Evolutionary conservation across 1,140 invertebrate species (phyloP).

Genomic region (Drosophila lacteicornis): DNA sequence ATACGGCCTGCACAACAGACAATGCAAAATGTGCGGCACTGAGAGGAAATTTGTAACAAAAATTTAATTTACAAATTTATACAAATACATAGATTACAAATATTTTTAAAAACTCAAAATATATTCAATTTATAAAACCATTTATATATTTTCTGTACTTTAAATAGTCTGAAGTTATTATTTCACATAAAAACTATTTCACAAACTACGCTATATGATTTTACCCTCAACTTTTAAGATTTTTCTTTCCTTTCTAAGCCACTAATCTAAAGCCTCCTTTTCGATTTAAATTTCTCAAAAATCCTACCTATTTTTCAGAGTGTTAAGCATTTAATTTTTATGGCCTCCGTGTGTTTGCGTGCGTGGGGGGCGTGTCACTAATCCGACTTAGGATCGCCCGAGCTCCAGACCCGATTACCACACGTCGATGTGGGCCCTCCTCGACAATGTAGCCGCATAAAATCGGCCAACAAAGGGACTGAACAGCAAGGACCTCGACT

Average conservation of each 20-base stretch:
- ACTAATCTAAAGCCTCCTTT: neutral
- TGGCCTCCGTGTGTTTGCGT: constrained; percentile 25
- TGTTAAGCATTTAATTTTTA: constrained; percentile 36
- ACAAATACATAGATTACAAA: too few relatives aligned
- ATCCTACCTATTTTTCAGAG: neutral
- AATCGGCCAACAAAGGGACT: constrained; percentile 33
- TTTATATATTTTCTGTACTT: too few relatives aligned
- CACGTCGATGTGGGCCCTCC: constrained; percentile 44
- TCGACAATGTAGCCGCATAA: constrained; percentile 45
- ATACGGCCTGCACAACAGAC: constrained; percentile 21
- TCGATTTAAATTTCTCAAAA: neutral
- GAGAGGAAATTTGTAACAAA: neutral
- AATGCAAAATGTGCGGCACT: constrained; percentile 21
- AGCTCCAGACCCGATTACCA: constrained; percentile 44
- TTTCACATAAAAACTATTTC: too few relatives aligned
- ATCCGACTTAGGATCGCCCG: constrained; percentile 47
- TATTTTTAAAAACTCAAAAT: too few relatives aligned
- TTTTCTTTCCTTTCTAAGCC: too few relatives aligned
- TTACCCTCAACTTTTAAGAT: too few relatives aligned
- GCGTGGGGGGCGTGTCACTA: constrained; percentile 45
- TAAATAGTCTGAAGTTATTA: too few relatives aligned
- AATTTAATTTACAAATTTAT: too few relatives aligned
- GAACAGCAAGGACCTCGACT: neutral
- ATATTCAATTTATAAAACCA: too few relatives aligned
- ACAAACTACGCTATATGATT: too few relatives aligned